phyloP scores from a whole-genome alignment of 2,888 invertebrate species.

The Halocaridina rubra region DNA sequence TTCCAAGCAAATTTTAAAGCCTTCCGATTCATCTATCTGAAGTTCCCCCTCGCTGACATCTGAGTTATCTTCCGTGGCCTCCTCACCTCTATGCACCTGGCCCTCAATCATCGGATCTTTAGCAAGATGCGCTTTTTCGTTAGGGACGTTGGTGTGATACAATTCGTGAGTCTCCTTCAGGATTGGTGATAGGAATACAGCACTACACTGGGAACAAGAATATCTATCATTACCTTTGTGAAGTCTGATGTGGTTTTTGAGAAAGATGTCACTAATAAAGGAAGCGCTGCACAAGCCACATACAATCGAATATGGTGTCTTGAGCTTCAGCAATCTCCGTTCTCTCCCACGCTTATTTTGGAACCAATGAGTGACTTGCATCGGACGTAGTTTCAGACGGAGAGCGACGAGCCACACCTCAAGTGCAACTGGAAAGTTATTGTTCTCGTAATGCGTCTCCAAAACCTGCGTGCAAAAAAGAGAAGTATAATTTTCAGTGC shows the following conservation, averaged over 20 bases:
- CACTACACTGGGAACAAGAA: conserved; percentile 19
- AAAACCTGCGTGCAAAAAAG: conserved; percentile 48
- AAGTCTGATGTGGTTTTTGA: conserved; percentile 11
- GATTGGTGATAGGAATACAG: conserved; percentile 12
- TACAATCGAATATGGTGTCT: neutral
- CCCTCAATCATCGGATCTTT: conserved; percentile 30
- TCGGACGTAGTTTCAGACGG: conserved; percentile 26
- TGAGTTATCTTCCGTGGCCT: conserved; percentile 9
- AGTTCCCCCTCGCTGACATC: conserved; percentile 33
- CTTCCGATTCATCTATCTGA: conserved; percentile 16
- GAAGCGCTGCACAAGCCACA: conserved; percentile 27
- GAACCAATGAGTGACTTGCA: conserved; percentile 45
- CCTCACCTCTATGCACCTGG: neutral
- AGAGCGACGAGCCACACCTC: conserved; percentile 53
- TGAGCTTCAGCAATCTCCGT: conserved; percentile 26
- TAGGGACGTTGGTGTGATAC: neutral
- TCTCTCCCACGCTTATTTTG: conserved; percentile 40
- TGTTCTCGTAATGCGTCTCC: conserved; percentile 52
- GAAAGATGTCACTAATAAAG: conserved; percentile 20
- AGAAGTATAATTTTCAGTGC: too few species aligned
- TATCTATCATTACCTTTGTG: neutral
- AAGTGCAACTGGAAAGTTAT: conserved; percentile 49
- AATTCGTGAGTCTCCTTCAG: conserved; percentile 34
- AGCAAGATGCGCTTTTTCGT: neutral
- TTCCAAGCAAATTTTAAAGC: neutral